Evolutionary conservation across 2,113 vertebrate genomes (phyloP).

Genomic region (Leptobrachium leishanense): DNA sequence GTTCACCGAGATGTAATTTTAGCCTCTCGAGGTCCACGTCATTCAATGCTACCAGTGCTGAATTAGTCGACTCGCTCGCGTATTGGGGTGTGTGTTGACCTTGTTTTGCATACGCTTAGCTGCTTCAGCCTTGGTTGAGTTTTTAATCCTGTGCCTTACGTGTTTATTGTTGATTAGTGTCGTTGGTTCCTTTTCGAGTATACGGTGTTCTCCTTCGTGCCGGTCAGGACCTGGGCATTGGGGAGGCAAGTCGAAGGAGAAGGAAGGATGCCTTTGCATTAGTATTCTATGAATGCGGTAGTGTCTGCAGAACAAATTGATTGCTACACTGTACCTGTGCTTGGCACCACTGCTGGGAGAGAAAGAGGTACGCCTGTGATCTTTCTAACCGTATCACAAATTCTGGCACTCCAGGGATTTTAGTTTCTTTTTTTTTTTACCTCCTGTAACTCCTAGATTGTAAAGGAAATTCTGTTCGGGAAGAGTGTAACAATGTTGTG

Average conservation of each 20-base stretch:
- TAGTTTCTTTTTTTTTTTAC: slow-evolving; percentile 1
- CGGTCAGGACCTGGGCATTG: slow-evolving; percentile 83
- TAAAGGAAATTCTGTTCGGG: background rate
- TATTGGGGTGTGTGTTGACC: slow-evolving; percentile 62
- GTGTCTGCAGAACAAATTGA: slow-evolving; percentile 97
- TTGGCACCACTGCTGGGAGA: slow-evolving; percentile 88
- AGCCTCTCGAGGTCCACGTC: slow-evolving; percentile 68
- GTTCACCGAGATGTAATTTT: slow-evolving; percentile 70
- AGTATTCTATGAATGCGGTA: slow-evolving; percentile 87
- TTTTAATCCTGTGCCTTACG: slow-evolving; percentile 86
- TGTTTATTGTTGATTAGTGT: slow-evolving; percentile 88
- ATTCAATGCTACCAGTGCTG: slow-evolving; percentile 74
- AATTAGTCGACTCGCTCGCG: slow-evolving; percentile 67
- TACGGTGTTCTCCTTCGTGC: slow-evolving; percentile 80
- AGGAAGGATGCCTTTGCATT: slow-evolving; percentile 81
- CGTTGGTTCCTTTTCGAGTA: slow-evolving; percentile 93
- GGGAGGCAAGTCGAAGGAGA: slow-evolving; percentile 86
- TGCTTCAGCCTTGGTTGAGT: slow-evolving; percentile 77
- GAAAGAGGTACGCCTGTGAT: slow-evolving; percentile 80
- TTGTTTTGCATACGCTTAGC: slow-evolving; percentile 69
- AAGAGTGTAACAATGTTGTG: background rate
- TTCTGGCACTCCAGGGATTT: slow-evolving; percentile 62
- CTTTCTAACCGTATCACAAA: slow-evolving; percentile 81
- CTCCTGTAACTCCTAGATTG: slow-evolving; percentile 18
- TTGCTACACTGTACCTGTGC: slow-evolving; percentile 94